Evolutionary conservation across 2,113 vertebrate genomes (phyloP), one percentile per base, ranked within the genome.

Genomic region (Callochromis pleurospilus): DNA sequence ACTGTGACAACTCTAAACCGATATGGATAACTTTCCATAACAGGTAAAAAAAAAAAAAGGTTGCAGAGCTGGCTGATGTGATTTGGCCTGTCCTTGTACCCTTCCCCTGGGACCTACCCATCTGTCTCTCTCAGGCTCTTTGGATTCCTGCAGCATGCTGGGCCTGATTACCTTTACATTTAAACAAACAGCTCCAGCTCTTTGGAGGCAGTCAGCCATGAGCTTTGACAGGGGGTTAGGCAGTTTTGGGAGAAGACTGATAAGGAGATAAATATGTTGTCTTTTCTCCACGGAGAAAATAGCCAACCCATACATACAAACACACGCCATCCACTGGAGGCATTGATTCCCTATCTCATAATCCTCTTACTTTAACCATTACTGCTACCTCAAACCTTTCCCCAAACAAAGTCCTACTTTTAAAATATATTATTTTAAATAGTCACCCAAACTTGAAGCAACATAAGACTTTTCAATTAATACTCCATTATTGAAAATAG

Each of bases 161-260:
- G 82, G 84, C 88, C 87, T 93, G 93, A 96, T 96, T 95, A 92
- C 92, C 90, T 95, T 94, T 94, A 95, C 91, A 93, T 94, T 95
- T 92, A 95, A 95, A 95, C 93, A 95, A 95, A 96, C 93, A 93
- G 83, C 83, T 56, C 24, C 47, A 15, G 86, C 89, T 90, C 86
- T 94, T 91, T 91, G 87, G 80, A 93, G 73, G 84, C 91, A 93
- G 89, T 80, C 92, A 91, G 81, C 91, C 86, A 83, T 95, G 88
- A 91, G 83, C 56, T 84, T 60, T 90, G 91, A 92, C 90, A 89
- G 91, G 42, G 84, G 70, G 83, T 79, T 40, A 42, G 79, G 47
- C 80, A 55, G 56, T 81, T 86, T 33, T 70, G 21, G 55, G 85
- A 62, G 55, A 84, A 58, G 86, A 86, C 82, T 86, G 90, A 95